phyloP scores from a whole-genome alignment of 1,140 invertebrate species.

The Magallana gigas region DNA sequence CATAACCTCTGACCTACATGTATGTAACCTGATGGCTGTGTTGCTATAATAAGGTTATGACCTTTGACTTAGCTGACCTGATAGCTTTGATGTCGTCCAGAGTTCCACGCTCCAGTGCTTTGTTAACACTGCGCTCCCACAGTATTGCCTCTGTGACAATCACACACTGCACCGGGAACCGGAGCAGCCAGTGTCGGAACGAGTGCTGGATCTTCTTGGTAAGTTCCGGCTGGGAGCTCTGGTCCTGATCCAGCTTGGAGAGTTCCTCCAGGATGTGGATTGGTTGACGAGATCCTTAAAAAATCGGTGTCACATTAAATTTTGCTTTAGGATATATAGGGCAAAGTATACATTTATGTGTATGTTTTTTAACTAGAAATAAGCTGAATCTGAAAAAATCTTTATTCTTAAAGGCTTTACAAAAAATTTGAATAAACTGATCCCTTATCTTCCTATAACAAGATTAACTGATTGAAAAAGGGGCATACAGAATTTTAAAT shows the following conservation, averaged over 20 bases:
- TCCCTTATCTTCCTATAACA: no score
- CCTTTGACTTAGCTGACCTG: constrained; percentile 54
- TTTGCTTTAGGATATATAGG: no score
- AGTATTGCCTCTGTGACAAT: constrained; percentile 74
- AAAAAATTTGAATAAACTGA: no score
- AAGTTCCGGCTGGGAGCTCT: constrained; percentile 59
- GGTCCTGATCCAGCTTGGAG: constrained; percentile 52
- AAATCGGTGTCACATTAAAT: neutral
- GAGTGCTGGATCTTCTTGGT: constrained; percentile 63
- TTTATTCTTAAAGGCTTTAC: no score
- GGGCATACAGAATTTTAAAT: no score
- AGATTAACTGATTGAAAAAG: no score
- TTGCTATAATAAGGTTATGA: neutral
- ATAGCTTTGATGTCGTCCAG: constrained; percentile 67
- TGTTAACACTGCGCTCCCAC: constrained; percentile 70
- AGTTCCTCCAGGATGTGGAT: constrained; percentile 74
- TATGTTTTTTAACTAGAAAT: no score
- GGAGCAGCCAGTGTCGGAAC: constrained; percentile 75
- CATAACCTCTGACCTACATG: no score
- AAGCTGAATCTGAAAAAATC: no score
- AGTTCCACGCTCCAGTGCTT: constrained; percentile 66
- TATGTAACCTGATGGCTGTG: no score
- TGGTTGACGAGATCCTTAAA: constrained; percentile 68
- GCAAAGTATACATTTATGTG: no score
- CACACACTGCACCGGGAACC: constrained; percentile 76